Conservation (phyloP, 2,797 vertebrate species). For the Notolabrus celidotus region DNA sequence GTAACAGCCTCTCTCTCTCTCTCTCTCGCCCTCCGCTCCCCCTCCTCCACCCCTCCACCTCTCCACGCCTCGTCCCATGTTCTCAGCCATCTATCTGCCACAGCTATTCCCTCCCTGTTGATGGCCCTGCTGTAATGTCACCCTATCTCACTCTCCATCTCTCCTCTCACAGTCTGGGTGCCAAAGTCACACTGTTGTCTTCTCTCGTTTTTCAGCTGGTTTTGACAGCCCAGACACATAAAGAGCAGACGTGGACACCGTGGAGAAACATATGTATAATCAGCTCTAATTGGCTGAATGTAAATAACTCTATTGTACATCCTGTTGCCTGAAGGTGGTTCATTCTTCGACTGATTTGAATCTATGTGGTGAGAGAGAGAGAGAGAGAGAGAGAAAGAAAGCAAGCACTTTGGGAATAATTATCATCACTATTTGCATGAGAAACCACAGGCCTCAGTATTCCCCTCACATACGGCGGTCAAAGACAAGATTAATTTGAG, state of each 20-base stretch:
- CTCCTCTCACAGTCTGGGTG: constrained; percentile 36
- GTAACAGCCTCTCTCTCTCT: constrained; percentile 32
- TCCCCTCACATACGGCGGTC: constrained; percentile 30
- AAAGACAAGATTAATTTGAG: constrained; percentile 50
- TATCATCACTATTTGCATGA: constrained; percentile 65
- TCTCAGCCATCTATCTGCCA: constrained; percentile 33
- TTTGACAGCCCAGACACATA: constrained; percentile 30
- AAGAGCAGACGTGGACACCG: constrained; percentile 16
- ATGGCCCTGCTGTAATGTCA: constrained; percentile 52
- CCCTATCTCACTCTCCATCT: constrained; percentile 38
- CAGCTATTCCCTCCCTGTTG: constrained; percentile 29
- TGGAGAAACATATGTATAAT: constrained; percentile 31
- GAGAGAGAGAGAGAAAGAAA: no score
- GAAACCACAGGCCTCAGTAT: constrained; percentile 51
- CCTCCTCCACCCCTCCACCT: constrained; percentile 5
- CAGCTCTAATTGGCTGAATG: constrained; percentile 34
- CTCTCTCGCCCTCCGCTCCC: constrained; percentile 24
- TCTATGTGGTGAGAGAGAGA: constrained; percentile 50
- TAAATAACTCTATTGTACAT: constrained; percentile 39
- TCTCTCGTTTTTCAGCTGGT: constrained; percentile 28
- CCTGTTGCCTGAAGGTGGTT: constrained; percentile 41
- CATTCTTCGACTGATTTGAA: constrained; percentile 40
- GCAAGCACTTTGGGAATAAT: constrained; percentile 57
- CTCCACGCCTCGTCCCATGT: constrained; percentile 15
- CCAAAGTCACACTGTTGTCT: constrained; percentile 41